phyloP scores from a whole-genome alignment of 2,113 vertebrate genomes.

The Phaethon lepturus region DNA sequence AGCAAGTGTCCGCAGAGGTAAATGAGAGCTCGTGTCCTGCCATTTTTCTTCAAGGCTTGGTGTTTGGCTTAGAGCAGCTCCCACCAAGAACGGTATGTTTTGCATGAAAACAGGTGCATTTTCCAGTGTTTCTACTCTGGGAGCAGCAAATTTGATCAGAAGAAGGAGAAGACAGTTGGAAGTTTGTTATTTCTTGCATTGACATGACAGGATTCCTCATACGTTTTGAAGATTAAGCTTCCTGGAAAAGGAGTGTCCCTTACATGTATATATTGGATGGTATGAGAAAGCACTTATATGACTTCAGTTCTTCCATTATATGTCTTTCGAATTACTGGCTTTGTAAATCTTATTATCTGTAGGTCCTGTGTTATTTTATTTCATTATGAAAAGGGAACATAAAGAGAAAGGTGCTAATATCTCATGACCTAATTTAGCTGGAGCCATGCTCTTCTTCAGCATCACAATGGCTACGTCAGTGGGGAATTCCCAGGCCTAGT shows the following conservation, averaged over 20 bases:
- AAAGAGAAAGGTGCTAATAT: constrained; percentile 40
- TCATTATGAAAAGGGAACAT: constrained; percentile 33
- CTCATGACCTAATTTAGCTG: constrained; percentile 46
- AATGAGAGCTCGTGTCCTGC: not conserved
- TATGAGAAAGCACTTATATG: not conserved
- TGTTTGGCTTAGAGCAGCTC: not conserved
- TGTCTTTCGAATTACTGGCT: not conserved
- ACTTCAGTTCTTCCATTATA: constrained; percentile 30
- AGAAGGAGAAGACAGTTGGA: not conserved
- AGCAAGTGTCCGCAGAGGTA: not conserved
- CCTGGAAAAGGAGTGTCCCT: constrained; percentile 37
- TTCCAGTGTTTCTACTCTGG: not conserved
- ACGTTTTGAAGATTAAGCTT: constrained; percentile 35
- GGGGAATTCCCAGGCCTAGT: not conserved
- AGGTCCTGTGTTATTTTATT: constrained; percentile 11
- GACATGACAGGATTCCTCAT: not conserved
- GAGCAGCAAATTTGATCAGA: not conserved
- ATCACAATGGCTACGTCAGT: not conserved
- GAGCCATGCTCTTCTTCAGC: constrained; percentile 5
- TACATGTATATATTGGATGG: not conserved
- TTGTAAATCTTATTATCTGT: constrained; percentile 36
- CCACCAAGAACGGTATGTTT: not conserved
- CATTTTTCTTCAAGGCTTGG: not conserved
- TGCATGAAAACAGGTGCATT: not conserved
- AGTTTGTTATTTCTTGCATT: not conserved